Percentiles rank a stretch among this genome's conserved stretches.
phyloP scores from a whole-genome alignment of 2,113 vertebrate genomes.

The Cathartes aura region DNA sequence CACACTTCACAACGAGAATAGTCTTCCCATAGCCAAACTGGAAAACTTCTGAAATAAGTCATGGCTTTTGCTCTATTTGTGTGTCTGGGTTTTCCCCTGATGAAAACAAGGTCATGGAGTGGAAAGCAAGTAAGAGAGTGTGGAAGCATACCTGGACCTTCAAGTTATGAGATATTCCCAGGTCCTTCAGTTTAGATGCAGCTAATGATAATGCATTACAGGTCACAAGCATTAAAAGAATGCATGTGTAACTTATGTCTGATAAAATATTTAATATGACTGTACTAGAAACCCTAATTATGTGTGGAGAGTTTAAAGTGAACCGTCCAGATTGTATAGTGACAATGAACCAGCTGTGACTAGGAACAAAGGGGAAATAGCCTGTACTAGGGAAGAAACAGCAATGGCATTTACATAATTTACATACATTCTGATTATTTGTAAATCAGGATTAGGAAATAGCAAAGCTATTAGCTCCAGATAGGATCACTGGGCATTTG shows the following conservation, averaged over 20 bases:
- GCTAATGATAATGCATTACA: not conserved
- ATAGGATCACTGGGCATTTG: not conserved
- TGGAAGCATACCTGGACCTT: not conserved
- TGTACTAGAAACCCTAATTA: not conserved
- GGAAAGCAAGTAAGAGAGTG: not conserved
- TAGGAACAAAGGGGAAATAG: constrained; percentile 17
- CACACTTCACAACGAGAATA: not conserved
- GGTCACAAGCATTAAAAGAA: not conserved
- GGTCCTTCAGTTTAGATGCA: not conserved
- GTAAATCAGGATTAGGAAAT: not conserved
- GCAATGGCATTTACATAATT: constrained; percentile 14
- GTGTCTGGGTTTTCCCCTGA: not conserved
- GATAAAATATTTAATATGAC: not conserved
- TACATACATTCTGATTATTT: not conserved
- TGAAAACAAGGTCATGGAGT: not conserved
- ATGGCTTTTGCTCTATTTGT: not conserved
- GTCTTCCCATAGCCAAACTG: not conserved
- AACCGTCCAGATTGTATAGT: not conserved
- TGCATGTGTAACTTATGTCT: not conserved
- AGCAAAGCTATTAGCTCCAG: not conserved
- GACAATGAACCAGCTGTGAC: constrained; percentile 49
- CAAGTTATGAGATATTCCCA: not conserved
- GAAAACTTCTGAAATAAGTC: not conserved
- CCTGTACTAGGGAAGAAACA: not conserved
- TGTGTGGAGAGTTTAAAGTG: not conserved